Evolutionary conservation across 2,888 invertebrate genomes (phyloP), one percentile per base, ranked within the genome.

Genomic region (Pinctada fucata): DNA sequence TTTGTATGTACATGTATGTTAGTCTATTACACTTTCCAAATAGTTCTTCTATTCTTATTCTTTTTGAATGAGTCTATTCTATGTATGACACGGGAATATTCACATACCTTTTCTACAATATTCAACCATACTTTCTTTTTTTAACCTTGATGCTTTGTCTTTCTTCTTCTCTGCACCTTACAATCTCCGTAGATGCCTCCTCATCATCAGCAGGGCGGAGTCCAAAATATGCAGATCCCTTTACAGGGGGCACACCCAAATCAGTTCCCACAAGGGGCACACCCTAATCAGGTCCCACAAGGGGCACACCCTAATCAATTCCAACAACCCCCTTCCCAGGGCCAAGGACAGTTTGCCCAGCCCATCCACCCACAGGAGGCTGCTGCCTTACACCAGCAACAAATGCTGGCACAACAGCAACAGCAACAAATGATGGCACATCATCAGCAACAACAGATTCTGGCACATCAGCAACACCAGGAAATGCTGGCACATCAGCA

Each of bases 171-270:
- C 31, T 31, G 31, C 31, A 31, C 31, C 31, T 31, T 31, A 31
- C 31, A 31, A 31, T 31, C 31, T 31, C 31, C 31, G 31, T 52
- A 79, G 76, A 79, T 79, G 84, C 83, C 82, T 2, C 75, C 83
- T 6, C 82, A 81, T 66, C 82, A 85, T 72, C 83, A 86, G 72
- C 81, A 80, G 10, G 84, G 83, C 80, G 83, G 83, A 80, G 83
- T 85, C 3, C 81, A 81, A 64, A 80, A 86, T n/a, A 86, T 86
- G 86, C 80, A 86, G 79, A 86, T 86, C 81, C 83, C 80, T n/a
- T 82, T 81, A n/a, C 81, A 77, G 31, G 80, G 76, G 10, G 49
- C 69, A 52, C 78, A 45, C 6, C 31, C 31, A 31, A 31, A 31
- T 31, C 31, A 31, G 31, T 31, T 31, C 31, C 31, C 31, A 31